These are phyloP conservation scores for Drosophila silvestris DNA, from an alignment of 2,888 invertebrate genomes.

Conservation along the genomic window DNA sequence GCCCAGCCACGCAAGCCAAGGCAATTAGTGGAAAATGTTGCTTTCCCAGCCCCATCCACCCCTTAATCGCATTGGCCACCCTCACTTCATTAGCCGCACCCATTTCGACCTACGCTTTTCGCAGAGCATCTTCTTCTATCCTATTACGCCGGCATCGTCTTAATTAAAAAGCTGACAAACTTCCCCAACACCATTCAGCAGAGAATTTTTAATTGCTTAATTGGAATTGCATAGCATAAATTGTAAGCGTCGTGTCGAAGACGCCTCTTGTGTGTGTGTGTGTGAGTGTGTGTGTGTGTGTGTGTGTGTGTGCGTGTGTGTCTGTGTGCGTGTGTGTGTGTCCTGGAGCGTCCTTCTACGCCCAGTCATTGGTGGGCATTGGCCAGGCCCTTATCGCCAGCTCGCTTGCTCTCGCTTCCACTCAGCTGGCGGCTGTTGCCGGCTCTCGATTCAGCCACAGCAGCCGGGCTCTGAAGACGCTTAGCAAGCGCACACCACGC, in stretches of 20 bases:
- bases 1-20: slow-evolving; percentile 48
- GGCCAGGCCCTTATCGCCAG: slow-evolving; percentile 31
- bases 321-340: neutral
- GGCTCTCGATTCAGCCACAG: slow-evolving; percentile 47
- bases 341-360: slow-evolving; percentile 20
- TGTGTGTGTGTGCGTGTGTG: neutral
- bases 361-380: slow-evolving; percentile 18
- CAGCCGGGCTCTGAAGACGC: slow-evolving; percentile 73
- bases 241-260: slow-evolving; percentile 1
- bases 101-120: slow-evolving; percentile 84
- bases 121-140: slow-evolving; percentile 82
- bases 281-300: neutral
- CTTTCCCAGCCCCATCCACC: neutral
- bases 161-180: slow-evolving; percentile 84
- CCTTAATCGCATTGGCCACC: slow-evolving; percentile 39
- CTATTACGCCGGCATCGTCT: slow-evolving; percentile 84
- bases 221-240: slow-evolving; percentile 73
- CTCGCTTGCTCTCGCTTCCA: slow-evolving; percentile 9
- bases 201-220: slow-evolving; percentile 83
- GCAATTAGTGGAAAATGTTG: slow-evolving; percentile 82
- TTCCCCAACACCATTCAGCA: slow-evolving; percentile 28
- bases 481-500: slow-evolving; percentile 84
- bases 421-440: slow-evolving; percentile 41
- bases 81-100: slow-evolving; percentile 83
- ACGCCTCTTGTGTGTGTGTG: neutral